Percentiles rank a stretch among this genome's conserved stretches.
These are phyloP conservation scores for Habrosyne pyritoides DNA, from an alignment of 2,888 invertebrate species.

Conservation along the genomic window DNA sequence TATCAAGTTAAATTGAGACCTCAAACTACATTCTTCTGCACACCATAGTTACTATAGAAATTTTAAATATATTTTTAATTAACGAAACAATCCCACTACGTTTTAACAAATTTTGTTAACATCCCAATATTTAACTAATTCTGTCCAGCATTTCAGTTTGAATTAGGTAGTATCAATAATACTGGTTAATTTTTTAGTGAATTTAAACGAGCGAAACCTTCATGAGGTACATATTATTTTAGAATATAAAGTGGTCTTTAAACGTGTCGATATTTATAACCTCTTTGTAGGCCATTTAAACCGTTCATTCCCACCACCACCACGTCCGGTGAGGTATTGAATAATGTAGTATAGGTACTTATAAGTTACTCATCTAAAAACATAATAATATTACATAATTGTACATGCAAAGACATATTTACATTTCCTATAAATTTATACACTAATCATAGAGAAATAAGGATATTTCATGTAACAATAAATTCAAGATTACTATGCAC, in stretches of 20 bases:
- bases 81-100: conserved; percentile 13
- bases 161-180: conserved; percentile 40
- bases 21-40: conserved; percentile 13
- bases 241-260: conserved; percentile 48
- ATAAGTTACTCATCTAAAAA: conserved; percentile 47
- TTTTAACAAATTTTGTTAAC: conserved; percentile 6
- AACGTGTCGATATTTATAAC: conserved; percentile 26
- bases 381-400: conserved; percentile 44
- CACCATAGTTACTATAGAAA: conserved; percentile 11
- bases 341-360: conserved; percentile 30
- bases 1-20: background rate
- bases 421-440: conserved; percentile 54
- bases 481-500: conserved; percentile 51
- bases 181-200: conserved; percentile 57
- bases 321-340: conserved; percentile 39
- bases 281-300: conserved; percentile 51
- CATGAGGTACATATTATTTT: conserved; percentile 34
- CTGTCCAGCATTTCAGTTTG: conserved; percentile 26
- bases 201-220: conserved; percentile 41
- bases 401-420: conserved; percentile 66
- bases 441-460: conserved; percentile 50
- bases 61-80: conserved; percentile 12
- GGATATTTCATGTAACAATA: conserved; percentile 56
- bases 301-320: conserved; percentile 38
- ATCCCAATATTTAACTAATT: conserved; percentile 20